A percentile compares a stretch with the other conserved stretches of the same genome.
Conservation (phyloP, 2,113 vertebrate genomes). For the Chroicocephalus ridibundus region DNA sequence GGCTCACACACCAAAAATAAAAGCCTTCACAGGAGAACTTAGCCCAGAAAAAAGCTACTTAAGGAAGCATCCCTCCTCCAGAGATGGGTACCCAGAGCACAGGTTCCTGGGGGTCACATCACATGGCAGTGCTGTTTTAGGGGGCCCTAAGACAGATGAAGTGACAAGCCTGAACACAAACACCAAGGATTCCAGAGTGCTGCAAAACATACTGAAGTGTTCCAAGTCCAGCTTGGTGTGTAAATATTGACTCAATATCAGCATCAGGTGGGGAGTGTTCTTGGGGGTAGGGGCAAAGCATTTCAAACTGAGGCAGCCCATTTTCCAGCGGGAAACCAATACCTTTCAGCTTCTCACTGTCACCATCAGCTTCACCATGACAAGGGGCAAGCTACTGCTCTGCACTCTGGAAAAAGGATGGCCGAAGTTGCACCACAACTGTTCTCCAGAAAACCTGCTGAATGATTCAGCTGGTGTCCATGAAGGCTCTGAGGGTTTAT, state of each 20-base stretch:
- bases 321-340: neutral
- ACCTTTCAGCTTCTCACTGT: neutral
- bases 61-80: neutral
- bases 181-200: neutral
- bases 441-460: neutral
- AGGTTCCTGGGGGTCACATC: neutral
- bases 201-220: neutral
- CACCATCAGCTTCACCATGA: neutral
- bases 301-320: neutral
- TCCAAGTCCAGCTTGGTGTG: neutral
- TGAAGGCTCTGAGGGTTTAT: neutral
- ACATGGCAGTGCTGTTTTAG: neutral
- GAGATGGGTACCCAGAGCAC: neutral
- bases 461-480: neutral
- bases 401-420: neutral
- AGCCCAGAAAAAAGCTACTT: neutral
- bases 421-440: neutral
- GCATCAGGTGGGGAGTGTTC: neutral
- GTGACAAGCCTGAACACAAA: neutral
- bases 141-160: neutral
- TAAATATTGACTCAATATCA: neutral
- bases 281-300: neutral
- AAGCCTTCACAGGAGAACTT: neutral
- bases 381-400: neutral
- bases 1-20: neutral